Conservation (phyloP, 2,888 invertebrate genomes). For the Thelaira solivaga region DNA sequence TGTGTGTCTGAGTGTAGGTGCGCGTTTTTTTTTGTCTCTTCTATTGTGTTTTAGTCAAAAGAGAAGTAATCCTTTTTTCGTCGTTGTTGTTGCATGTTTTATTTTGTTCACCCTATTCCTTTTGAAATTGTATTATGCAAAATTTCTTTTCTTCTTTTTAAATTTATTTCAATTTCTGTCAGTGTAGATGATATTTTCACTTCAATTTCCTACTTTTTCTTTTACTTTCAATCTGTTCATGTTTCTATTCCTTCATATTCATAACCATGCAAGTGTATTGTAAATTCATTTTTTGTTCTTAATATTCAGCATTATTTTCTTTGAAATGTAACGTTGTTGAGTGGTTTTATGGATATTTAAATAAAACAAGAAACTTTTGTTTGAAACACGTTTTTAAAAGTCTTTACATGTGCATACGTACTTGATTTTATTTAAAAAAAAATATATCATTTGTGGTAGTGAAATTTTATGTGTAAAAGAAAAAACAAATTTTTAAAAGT, state of each 20-base stretch:
- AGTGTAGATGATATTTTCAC: constrained; percentile 32
- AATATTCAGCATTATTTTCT: constrained; percentile 22
- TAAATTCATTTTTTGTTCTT: not conserved
- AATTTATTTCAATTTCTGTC: constrained; percentile 33
- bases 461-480: too few relatives aligned
- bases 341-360: constrained; percentile 60
- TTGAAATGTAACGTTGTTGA: constrained; percentile 49
- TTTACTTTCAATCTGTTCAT: not conserved
- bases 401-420: not conserved
- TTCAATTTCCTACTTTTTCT: constrained; percentile 19
- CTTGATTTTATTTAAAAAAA: not conserved
- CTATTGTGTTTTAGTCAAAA: constrained; percentile 53
- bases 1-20: not conserved
- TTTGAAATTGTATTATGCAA: not conserved
- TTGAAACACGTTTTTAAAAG: constrained; percentile 46
- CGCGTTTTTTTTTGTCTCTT: constrained; percentile 1
- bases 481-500: not conserved
- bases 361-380: constrained; percentile 52
- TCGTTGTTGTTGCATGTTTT: not conserved
- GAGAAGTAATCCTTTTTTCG: constrained; percentile 15
- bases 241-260: constrained; percentile 1
- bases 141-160: too few relatives aligned
- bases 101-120: constrained; percentile 4
- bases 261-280: constrained; percentile 17
- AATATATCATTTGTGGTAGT: too few relatives aligned